Evolutionary conservation across 2,113 vertebrate genomes (phyloP).

Genomic region (Diphyllodes magnificus): DNA sequence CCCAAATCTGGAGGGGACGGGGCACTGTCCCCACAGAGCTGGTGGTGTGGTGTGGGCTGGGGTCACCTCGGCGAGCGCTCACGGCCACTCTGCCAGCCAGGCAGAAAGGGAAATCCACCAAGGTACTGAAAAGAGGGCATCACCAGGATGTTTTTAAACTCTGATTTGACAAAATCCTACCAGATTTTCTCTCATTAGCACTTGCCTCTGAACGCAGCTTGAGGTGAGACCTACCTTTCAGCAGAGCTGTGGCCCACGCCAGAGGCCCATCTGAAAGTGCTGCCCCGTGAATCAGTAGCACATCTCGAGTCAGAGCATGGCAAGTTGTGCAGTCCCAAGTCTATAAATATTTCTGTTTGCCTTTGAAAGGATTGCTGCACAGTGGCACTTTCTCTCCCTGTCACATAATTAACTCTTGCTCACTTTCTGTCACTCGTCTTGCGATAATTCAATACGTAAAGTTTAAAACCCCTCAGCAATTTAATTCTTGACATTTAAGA

Average conservation of each 20-base stretch:
- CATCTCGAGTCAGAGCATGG: not conserved
- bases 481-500: not conserved
- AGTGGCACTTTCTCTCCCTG: not conserved
- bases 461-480: not conserved
- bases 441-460: not conserved
- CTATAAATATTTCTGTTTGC: slow-evolving; percentile 20
- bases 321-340: not conserved
- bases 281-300: not conserved
- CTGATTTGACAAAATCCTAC: not conserved
- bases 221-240: not conserved
- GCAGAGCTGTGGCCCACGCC: not conserved
- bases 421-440: slow-evolving; percentile 2
- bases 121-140: not conserved
- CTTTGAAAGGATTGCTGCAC: not conserved
- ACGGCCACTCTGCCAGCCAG: accelerated
- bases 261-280: not conserved
- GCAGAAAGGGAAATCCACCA: not conserved
- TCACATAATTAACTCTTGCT: slow-evolving; percentile 7
- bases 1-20: not conserved
- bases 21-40: not conserved
- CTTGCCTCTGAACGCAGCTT: not conserved
- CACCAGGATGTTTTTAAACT: not conserved
- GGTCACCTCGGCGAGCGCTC: not conserved
- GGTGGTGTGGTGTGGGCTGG: not conserved
- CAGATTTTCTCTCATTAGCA: not conserved